Evolutionary conservation across 92 coral and sea anemone genomes (phyloP), one percentile per base, ranked within the genome.

Genomic region (Virgularia gustaviana): DNA sequence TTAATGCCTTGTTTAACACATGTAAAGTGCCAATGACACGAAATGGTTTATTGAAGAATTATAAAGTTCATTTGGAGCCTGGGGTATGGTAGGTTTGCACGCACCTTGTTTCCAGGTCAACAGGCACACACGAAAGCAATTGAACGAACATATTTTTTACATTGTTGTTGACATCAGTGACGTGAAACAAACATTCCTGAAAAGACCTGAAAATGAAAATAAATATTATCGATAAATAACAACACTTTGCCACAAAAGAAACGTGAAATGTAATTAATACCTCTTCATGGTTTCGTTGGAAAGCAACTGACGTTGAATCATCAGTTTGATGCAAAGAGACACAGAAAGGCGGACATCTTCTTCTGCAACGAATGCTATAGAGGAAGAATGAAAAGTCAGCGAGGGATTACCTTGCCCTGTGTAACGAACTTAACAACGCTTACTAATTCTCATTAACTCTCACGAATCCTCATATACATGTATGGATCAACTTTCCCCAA

Each of bases 31-130:
- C n/a, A n/a, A n/a, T n/a, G n/a, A n/a, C n/a, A n/a, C n/a, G n/a
- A n/a, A n/a, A n/a, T n/a, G n/a, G n/a, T n/a, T n/a, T n/a, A n/a
- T n/a, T n/a, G n/a, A n/a, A n/a, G n/a, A n/a, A n/a, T n/a, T n/a
- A n/a, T n/a, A n/a, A n/a, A n/a, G n/a, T n/a, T n/a, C n/a, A n/a
- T n/a, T n/a, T n/a, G n/a, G n/a, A n/a, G n/a, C n/a, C n/a, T n/a
- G n/a, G n/a, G n/a, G n/a, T n/a, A n/a, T n/a, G n/a, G n/a, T n/a
- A n/a, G n/a, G 70, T 1, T 63, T 33, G n/a, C 25, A 39, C 73
- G 20, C 65, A 91, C 98, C 98, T 85, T 32, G 96, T 84, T 11
- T 85, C 75, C 36, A 85, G 59, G 62, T 92, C 98, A 25, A 89
- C 86, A 42, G 98, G 98, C 57, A 92, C 49, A 65, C 88, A 63